Evolutionary conservation across 2,113 vertebrate species (phyloP).

Genomic region (Carollia perspicillata): DNA sequence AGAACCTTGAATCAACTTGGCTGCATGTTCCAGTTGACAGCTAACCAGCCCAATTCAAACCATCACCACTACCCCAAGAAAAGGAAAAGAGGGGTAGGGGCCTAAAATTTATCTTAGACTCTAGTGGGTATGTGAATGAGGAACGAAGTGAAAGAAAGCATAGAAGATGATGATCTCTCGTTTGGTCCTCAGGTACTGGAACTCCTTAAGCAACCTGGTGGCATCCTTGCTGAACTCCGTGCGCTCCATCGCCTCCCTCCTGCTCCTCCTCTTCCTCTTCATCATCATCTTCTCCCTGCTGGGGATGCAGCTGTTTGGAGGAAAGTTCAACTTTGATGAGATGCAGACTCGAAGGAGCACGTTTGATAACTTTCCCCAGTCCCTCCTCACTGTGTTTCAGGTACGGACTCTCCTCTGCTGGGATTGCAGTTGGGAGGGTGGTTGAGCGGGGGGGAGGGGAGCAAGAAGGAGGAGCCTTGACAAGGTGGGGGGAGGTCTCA

Average conservation of each 20-base stretch:
- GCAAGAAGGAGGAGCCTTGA: neutral
- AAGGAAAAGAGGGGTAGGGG: neutral
- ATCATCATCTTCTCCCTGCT: conserved; percentile 99
- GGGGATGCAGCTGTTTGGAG: conserved; percentile 99
- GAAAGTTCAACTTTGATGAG: conserved; percentile 99
- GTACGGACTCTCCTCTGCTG: conserved; percentile 75
- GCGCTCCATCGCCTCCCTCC: conserved; percentile 97
- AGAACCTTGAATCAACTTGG: neutral
- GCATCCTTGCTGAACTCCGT: conserved; percentile 97
- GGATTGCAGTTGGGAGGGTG: neutral
- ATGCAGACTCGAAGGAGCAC: conserved; percentile 95
- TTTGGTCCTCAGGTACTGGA: conserved; percentile 92
- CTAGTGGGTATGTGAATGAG: fast-evolving
- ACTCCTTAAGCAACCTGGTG: conserved; percentile 98
- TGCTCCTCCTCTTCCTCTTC: conserved; percentile 99
- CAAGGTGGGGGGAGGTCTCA: neutral
- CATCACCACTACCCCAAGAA: neutral
- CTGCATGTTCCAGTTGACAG: neutral
- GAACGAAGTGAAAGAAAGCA: neutral
- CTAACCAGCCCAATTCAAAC: neutral
- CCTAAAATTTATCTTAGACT: neutral
- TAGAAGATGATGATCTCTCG: neutral
- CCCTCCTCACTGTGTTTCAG: conserved; percentile 98
- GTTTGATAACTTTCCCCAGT: conserved; percentile 99
- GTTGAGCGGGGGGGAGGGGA: neutral